Evolutionary conservation across 2,797 vertebrate species (phyloP).

Genomic region (Eptatretus atami): DNA sequence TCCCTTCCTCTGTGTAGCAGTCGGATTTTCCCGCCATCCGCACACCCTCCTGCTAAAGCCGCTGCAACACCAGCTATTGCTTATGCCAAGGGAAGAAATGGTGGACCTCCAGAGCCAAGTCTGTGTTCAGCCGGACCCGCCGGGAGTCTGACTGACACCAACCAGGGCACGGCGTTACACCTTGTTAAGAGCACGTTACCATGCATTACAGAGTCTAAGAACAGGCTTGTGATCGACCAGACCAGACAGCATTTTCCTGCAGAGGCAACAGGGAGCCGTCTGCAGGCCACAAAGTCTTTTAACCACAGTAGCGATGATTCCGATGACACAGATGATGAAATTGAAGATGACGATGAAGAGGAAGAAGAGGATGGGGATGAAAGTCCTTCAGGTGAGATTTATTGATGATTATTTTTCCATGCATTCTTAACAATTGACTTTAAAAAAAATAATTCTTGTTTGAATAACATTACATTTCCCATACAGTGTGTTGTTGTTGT

Average conservation of each 20-base stretch:
- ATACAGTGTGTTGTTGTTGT: no score
- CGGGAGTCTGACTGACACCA: not conserved
- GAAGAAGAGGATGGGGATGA: slow-evolving; percentile 14
- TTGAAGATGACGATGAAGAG: slow-evolving; percentile 59
- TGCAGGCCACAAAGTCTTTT: slow-evolving; percentile 35
- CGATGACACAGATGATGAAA: slow-evolving; percentile 48
- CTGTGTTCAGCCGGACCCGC: slow-evolving; percentile 2
- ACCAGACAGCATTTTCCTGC: not conserved
- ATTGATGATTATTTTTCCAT: no score
- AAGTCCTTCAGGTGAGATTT: not conserved
- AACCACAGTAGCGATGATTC: slow-evolving; percentile 54
- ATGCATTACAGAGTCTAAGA: no score
- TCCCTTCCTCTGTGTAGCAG: not conserved
- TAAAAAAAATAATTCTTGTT: no score
- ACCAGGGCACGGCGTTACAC: not conserved
- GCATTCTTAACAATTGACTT: no score
- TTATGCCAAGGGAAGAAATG: no score
- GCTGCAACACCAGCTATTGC: no score
- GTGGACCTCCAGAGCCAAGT: not conserved
- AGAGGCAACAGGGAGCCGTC: slow-evolving; percentile 20
- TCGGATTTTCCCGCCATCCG: not conserved
- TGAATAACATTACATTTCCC: no score
- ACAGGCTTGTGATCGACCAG: no score
- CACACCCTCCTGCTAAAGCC: not conserved
- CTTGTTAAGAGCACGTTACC: no score